Conservation (phyloP, 2,113 vertebrate species). For the Irena cyanogastra region DNA sequence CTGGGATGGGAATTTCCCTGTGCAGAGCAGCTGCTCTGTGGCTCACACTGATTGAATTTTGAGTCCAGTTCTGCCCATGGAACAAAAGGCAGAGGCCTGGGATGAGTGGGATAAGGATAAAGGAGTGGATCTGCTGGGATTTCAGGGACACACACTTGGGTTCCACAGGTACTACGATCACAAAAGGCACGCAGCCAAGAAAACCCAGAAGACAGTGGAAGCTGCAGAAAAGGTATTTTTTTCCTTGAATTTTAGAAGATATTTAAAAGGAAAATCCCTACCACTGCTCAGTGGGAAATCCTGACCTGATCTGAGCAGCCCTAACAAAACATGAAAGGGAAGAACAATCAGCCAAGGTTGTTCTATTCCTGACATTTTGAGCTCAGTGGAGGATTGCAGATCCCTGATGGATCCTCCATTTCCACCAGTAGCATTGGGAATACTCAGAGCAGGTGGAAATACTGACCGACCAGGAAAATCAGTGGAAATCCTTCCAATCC, state of each 20-base stretch:
- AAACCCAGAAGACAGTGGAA: conserved; percentile 96
- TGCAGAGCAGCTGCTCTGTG: neutral
- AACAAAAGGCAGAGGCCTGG: neutral
- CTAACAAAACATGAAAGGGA: neutral
- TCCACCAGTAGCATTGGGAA: neutral
- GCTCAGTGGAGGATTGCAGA: neutral
- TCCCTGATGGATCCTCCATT: neutral
- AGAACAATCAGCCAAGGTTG: neutral
- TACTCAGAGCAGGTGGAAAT: neutral
- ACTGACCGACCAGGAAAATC: neutral
- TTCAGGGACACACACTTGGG: neutral
- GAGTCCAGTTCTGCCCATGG: neutral
- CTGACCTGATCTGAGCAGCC: neutral
- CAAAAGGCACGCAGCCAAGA: conserved; percentile 91
- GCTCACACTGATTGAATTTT: neutral
- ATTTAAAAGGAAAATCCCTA: neutral
- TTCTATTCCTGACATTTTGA: neutral
- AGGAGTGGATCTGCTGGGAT: neutral
- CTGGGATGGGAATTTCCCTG: neutral
- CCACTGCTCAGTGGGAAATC: neutral
- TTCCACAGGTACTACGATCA: conserved; percentile 90
- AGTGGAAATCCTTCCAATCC: neutral
- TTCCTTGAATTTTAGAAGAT: neutral
- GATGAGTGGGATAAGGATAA: neutral
- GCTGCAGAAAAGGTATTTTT: conserved; percentile 88